Percentiles rank a stretch among this genome's conserved stretches.
Evolutionary conservation across 2,797 vertebrate genomes (phyloP).

Genomic region (Scolopax bukidnonensis): DNA sequence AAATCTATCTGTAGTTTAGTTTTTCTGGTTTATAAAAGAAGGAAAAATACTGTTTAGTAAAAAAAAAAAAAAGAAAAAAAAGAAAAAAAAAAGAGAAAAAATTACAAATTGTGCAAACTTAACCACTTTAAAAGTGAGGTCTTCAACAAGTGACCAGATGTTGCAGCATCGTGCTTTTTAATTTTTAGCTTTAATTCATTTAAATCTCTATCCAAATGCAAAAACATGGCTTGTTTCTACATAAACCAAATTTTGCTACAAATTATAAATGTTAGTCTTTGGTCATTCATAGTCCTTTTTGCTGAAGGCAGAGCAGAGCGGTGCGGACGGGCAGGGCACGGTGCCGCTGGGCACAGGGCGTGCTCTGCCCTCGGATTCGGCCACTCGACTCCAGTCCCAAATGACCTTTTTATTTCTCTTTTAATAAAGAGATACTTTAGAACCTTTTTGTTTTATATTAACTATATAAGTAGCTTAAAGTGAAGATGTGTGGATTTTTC

Average conservation of each 20-base stretch:
- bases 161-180: conserved; percentile 81
- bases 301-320: conserved; percentile 57
- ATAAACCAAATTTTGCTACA: conserved; percentile 91
- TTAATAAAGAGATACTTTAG: conserved; percentile 69
- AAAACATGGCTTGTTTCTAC: conserved; percentile 92
- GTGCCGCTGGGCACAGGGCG: conserved; percentile 23
- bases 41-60: conserved; percentile 88
- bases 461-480: conserved; percentile 79
- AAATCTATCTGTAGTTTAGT: conserved; percentile 87
- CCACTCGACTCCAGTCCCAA: conserved; percentile 76
- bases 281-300: conserved; percentile 80
- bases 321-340: conserved; percentile 54
- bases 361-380: conserved; percentile 62
- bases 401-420: conserved; percentile 75
- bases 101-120: conserved; percentile 86
- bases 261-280: conserved; percentile 80
- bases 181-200: conserved; percentile 89
- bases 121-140: conserved; percentile 87
- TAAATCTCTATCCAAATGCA: conserved; percentile 89
- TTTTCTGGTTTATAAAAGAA: conserved; percentile 86
- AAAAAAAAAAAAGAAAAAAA: conserved; percentile 73
- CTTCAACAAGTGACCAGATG: conserved; percentile 83
- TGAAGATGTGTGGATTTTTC: conserved; percentile 75
- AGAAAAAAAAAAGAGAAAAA: conserved; percentile 76
- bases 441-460: conserved; percentile 74